phyloP scores from a whole-genome alignment of 2,888 invertebrate genomes.

The Perdita meconis region DNA sequence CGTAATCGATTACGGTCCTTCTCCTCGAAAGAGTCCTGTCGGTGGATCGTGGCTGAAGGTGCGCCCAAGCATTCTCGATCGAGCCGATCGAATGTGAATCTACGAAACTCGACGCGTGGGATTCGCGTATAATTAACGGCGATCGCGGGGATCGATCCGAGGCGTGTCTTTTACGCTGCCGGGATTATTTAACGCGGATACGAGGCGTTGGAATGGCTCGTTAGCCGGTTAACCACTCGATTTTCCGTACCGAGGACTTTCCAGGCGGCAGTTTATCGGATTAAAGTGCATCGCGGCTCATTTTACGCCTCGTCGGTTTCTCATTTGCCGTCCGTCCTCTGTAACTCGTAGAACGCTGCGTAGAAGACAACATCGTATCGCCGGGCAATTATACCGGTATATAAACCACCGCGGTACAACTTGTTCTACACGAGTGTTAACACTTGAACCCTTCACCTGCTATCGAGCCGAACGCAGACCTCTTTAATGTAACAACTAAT shows the following conservation, averaged over 20 bases:
- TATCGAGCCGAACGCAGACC: no score
- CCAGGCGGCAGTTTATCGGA: constrained; percentile 16
- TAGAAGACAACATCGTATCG: background rate
- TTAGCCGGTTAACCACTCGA: constrained; percentile 16
- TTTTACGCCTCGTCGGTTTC: constrained; percentile 32
- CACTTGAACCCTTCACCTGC: no score
- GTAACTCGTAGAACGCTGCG: no score
- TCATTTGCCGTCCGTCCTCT: background rate
- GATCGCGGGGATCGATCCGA: constrained; percentile 48
- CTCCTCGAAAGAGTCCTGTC: constrained; percentile 38
- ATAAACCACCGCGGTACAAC: background rate
- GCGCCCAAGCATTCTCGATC: constrained; percentile 57
- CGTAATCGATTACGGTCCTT: constrained; percentile 65
- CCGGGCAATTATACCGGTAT: constrained; percentile 6
- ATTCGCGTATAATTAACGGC: constrained; percentile 63
- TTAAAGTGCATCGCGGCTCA: constrained; percentile 27
- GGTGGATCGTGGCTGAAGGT: constrained; percentile 48
- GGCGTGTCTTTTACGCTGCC: constrained; percentile 20
- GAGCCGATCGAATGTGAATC: constrained; percentile 68
- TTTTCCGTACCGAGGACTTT: constrained; percentile 27
- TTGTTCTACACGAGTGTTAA: background rate
- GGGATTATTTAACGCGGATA: constrained; percentile 45
- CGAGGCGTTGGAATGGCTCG: constrained; percentile 32
- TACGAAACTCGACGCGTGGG: constrained; percentile 56
- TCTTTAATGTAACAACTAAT: no score